phyloP scores from a whole-genome alignment of 1,140 invertebrate genomes.

The Drosophila persimilis region DNA sequence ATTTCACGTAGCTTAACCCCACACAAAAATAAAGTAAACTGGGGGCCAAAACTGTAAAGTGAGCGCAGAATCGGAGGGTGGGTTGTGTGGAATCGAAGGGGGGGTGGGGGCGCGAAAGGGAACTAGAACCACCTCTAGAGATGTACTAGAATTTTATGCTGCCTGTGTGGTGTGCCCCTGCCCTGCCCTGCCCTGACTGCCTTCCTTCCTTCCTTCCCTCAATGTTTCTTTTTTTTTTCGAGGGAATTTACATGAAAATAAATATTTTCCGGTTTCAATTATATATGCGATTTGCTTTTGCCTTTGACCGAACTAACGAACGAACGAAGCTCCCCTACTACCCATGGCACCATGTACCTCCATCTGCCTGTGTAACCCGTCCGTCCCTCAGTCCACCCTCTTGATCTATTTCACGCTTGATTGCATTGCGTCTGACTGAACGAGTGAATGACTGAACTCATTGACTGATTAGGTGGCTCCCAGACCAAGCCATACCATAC shows the following conservation, averaged over 20 bases:
- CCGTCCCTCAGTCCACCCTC: constrained; percentile 9
- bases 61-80: constrained; percentile 31
- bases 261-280: constrained; percentile 82
- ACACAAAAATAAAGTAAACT: constrained; percentile 32
- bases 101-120: neutral
- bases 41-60: constrained; percentile 41
- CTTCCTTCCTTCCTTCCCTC: constrained; percentile 45
- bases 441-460: constrained; percentile 28
- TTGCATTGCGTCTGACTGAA: constrained; percentile 66
- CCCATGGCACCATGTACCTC: neutral
- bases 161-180: constrained; percentile 2
- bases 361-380: constrained; percentile 29
- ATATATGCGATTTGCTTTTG: constrained; percentile 58
- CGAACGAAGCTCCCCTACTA: constrained; percentile 23
- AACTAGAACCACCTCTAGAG: constrained; percentile 10
- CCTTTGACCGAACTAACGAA: constrained; percentile 16
- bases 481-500: too few relatives aligned
- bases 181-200: constrained; percentile 34
- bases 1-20: constrained; percentile 77
- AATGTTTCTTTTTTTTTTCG: constrained; percentile 23
- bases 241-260: constrained; percentile 82
- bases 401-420: constrained; percentile 78
- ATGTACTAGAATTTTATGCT: constrained; percentile 56
- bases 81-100: constrained; percentile 16
- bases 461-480: constrained; percentile 60